phyloP scores from a whole-genome alignment of 2,797 vertebrate genomes.

The Periparus ater region DNA sequence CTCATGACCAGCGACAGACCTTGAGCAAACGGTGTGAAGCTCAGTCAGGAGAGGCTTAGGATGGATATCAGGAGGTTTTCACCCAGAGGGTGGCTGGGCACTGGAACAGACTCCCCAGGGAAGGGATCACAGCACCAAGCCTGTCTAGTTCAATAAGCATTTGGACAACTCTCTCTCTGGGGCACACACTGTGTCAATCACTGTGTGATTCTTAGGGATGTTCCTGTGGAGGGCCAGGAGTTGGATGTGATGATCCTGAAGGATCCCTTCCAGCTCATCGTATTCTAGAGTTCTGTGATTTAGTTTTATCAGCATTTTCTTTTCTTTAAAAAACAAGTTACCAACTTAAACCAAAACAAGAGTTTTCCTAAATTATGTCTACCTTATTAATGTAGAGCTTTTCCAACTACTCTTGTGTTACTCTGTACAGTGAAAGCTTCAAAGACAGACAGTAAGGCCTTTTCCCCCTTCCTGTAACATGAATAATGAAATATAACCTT shows the following conservation, averaged over 20 bases:
- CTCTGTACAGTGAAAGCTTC: neutral
- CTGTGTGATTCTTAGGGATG: neutral
- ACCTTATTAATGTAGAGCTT: neutral
- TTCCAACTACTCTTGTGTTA: neutral
- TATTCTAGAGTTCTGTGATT: neutral
- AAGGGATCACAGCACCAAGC: neutral
- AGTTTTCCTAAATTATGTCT: neutral
- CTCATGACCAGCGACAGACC: neutral
- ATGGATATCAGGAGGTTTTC: neutral
- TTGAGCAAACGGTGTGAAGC: fast-evolving
- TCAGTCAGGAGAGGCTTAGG: neutral
- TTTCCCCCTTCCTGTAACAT: neutral
- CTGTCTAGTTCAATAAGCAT: neutral
- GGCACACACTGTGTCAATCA: neutral
- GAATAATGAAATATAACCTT: neutral
- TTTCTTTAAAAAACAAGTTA: neutral
- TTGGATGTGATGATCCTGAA: neutral
- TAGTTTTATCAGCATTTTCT: neutral
- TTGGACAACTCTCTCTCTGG: neutral
- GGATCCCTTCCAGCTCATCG: neutral
- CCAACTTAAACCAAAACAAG: neutral
- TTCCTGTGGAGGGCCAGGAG: neutral
- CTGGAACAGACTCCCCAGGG: neutral
- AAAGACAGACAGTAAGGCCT: neutral
- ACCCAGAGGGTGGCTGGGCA: neutral